Conservation (phyloP, 2,888 invertebrate genomes). For the Netelia virgata region DNA sequence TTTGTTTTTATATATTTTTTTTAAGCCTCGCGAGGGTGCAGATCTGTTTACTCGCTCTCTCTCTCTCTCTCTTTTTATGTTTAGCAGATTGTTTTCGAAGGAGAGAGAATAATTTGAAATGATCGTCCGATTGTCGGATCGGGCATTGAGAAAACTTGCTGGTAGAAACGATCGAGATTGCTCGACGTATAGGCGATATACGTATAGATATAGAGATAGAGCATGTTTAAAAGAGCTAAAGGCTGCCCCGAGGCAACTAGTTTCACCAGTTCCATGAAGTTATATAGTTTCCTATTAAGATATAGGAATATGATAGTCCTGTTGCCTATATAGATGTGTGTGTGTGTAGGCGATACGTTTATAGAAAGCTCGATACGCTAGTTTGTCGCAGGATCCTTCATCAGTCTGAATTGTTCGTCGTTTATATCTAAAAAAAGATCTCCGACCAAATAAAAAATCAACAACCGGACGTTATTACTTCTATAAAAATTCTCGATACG, state of each 20-base stretch:
- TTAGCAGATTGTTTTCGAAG: background rate
- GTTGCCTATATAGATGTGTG: background rate
- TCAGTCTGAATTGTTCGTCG: slow-evolving; percentile 15
- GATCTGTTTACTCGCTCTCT: background rate
- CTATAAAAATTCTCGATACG: no score
- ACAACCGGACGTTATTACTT: background rate
- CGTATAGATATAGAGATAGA: slow-evolving; percentile 1
- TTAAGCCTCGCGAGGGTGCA: background rate
- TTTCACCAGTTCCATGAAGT: slow-evolving; percentile 35
- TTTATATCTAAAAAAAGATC: background rate
- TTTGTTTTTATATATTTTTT: background rate
- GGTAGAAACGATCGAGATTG: slow-evolving; percentile 35
- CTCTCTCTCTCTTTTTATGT: no score
- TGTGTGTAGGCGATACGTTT: background rate
- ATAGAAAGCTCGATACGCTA: slow-evolving; percentile 16
- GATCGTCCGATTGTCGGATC: slow-evolving; percentile 30
- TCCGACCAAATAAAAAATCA: background rate
- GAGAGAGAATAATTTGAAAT: background rate
- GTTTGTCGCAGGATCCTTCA: slow-evolving; percentile 17
- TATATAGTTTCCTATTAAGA: slow-evolving; percentile 29
- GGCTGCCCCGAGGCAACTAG: slow-evolving; percentile 43
- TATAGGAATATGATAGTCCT: slow-evolving; percentile 33
- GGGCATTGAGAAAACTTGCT: slow-evolving; percentile 31
- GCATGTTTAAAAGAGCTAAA: slow-evolving; percentile 8
- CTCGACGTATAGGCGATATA: background rate